A percentile compares a stretch with the other conserved stretches of the same genome.
These are phyloP conservation scores for Melanotaenia trifasciata DNA, from an alignment of 2,797 vertebrate genomes.

Conservation along the genomic window DNA sequence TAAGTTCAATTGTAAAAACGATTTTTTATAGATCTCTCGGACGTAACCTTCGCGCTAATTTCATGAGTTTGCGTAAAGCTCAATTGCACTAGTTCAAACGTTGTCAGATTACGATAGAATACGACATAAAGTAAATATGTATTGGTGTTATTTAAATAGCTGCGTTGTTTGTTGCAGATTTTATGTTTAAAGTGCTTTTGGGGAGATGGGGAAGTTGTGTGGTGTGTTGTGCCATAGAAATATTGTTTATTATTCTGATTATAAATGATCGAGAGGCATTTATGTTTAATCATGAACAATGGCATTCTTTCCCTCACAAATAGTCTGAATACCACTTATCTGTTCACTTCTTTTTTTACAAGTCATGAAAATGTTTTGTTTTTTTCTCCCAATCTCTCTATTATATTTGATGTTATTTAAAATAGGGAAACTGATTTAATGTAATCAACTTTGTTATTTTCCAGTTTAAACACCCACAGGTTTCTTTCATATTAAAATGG, in stretches of 20 bases:
- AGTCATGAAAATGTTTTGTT: not conserved
- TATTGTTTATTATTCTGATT: not conserved
- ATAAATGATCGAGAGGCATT: not conserved
- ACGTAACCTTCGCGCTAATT: conserved; percentile 67
- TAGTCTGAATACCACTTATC: not conserved
- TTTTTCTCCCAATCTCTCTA: not conserved
- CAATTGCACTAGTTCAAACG: conserved; percentile 54
- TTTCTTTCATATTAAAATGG: not conserved
- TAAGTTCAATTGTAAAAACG: conserved; percentile 40
- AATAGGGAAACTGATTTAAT: not conserved
- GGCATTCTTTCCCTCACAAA: not conserved
- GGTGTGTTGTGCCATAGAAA: conserved; percentile 18
- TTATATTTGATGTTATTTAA: not conserved
- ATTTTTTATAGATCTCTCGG: conserved; percentile 39
- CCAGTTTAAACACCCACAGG: not conserved
- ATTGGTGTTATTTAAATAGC: not conserved
- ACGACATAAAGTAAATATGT: not conserved
- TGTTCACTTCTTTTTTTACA: not conserved
- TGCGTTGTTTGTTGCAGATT: not conserved
- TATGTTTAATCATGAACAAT: conserved; percentile 14
- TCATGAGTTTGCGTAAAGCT: conserved; percentile 75
- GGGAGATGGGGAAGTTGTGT: not conserved
- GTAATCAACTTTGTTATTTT: not conserved
- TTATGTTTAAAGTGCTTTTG: conserved; percentile 22
- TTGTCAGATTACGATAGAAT: conserved; percentile 44